Base-by-base conservation (phyloP, 2,888 invertebrate species). In the Uloborus plumipes region DNA sequence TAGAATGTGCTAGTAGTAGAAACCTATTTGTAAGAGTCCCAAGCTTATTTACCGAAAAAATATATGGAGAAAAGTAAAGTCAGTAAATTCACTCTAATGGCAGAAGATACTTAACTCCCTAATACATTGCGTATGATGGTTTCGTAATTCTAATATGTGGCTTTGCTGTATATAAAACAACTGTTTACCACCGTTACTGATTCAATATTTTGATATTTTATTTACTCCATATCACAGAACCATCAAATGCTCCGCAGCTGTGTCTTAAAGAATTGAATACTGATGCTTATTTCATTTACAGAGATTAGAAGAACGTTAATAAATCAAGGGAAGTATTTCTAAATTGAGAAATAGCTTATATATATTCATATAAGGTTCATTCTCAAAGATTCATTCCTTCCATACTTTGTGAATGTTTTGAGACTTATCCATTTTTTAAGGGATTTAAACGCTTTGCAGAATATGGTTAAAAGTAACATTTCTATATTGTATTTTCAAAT, bases 91-190 rank as follows among this genome's bases (percentile, higher is more conserved):
- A 39, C 39, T 39, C 39, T 39, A 39, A 39, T 39, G 39, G 39
- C 39, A 39, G 3, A 11, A 39, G 39, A 39, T 7, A 39, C 39
- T 2, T 9, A 9, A 39, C 3, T 39, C 39, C 67, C 67, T 73
- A 67, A 79, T 73, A 73, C 78, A 72, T 65, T 67, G 73, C 67
- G 51, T 79, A 73, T 69, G 72, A 73, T 79, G 61, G 62, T 72
- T 53, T 58, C 14, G 67, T 16, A 62, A 31, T 26, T 15, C 67
- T 81, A 81, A 81, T 70, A 51, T 26, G 47, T 69, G 18, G 55
- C 26, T 74, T 80, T 65, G 65, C 69, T 75, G 80, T 81, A 81
- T 81, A 81, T 81, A 74, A 81, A 81, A 58, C 70, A 72, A 79
- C 18, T 15, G 14, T 65, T 77, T 26, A 20, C 18, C 26, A 20